A percentile compares a stretch with the other conserved stretches of the same genome.
These are phyloP conservation scores for Caligus rogercresseyi DNA, from an alignment of 1,140 invertebrate species.

Conservation along the genomic window DNA sequence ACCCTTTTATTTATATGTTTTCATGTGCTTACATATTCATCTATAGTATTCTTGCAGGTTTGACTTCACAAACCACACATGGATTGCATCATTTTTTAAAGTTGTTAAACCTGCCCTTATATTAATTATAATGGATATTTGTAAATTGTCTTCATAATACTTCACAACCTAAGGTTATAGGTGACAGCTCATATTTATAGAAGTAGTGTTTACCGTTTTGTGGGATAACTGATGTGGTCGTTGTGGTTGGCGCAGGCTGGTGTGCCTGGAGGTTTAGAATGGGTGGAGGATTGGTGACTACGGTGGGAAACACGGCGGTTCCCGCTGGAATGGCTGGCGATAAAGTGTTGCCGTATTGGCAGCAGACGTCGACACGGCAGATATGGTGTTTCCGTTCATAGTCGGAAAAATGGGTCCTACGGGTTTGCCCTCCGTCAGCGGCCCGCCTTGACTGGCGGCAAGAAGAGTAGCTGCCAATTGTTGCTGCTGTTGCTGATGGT, in stretches of 20 bases:
- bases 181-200: no score
- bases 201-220: neutral
- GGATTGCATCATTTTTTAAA: no score
- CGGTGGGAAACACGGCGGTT: neutral
- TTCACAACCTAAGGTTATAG: no score
- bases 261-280: slow-evolving; percentile 1
- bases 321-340: neutral
- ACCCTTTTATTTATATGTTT: no score
- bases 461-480: slow-evolving; percentile 1
- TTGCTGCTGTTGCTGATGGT: neutral
- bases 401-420: neutral
- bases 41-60: no score
- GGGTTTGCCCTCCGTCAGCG: slow-evolving; percentile 19
- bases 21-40: no score
- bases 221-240: neutral
- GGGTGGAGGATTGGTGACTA: slow-evolving; percentile 35
- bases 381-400: neutral
- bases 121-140: no score
- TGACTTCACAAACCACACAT: no score
- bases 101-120: no score
- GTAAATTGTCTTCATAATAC: no score
- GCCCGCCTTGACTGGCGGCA: neutral
- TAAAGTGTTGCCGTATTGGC: neutral
- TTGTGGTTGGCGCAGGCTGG: neutral
- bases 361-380: neutral